Conservation (phyloP, 2,797 vertebrate genomes). For the Dicrostonyx torquatus region DNA sequence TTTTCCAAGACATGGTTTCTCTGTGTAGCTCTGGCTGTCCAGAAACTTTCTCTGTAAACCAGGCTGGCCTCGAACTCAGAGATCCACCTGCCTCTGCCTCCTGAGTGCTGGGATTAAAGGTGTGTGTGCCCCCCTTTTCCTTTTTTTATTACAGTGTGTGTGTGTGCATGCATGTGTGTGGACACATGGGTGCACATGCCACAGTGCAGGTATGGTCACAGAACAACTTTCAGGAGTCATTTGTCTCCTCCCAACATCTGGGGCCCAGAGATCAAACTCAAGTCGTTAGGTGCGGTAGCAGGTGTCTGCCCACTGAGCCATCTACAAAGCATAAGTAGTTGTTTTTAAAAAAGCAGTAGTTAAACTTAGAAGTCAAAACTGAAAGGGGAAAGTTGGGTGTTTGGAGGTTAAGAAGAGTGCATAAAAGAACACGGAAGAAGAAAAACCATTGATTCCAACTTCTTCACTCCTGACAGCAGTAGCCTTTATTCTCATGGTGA, state of each 20-base stretch:
- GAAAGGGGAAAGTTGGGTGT: slow-evolving; percentile 56
- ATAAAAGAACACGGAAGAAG: slow-evolving; percentile 40
- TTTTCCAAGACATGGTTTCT: background rate
- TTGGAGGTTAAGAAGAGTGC: slow-evolving; percentile 33
- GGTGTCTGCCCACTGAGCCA: background rate
- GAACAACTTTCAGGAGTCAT: background rate
- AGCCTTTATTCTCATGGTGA: slow-evolving; percentile 45
- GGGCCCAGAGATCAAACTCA: background rate
- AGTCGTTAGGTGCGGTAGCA: background rate
- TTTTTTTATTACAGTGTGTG: background rate
- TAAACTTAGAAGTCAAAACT: slow-evolving; percentile 41
- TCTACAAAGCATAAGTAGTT: background rate
- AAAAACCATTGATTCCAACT: slow-evolving; percentile 54
- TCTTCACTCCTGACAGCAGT: slow-evolving; percentile 68
- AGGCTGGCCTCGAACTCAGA: background rate
- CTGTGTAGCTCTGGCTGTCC: background rate
- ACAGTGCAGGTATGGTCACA: background rate
- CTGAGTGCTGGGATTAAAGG: background rate
- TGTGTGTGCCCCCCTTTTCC: background rate
- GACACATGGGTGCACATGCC: background rate
- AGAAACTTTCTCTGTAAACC: background rate
- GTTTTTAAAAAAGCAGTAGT: background rate
- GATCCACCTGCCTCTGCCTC: background rate
- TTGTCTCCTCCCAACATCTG: background rate
- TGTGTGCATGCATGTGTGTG: background rate